Percentiles rank a stretch among this genome's conserved stretches.
These are phyloP conservation scores for Parauchenoglanis ngamensis DNA, from an alignment of 2,797 vertebrate species.

Conservation along the genomic window DNA sequence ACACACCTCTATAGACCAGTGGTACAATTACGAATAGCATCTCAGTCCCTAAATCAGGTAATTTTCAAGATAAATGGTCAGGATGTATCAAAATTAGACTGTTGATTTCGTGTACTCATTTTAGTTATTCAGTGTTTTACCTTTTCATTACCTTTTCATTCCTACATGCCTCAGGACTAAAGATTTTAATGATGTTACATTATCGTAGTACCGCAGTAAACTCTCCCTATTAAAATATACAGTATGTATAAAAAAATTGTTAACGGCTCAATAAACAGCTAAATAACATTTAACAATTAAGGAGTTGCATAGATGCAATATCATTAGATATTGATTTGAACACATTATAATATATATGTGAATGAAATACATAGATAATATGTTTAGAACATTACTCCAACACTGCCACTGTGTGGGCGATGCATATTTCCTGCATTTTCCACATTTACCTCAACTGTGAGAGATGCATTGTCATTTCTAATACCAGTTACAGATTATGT, in stretches of 20 bases:
- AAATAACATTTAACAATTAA: neutral
- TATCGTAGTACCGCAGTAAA: neutral
- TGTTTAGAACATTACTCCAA: conserved; percentile 15
- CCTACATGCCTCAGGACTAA: neutral
- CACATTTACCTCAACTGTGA: neutral
- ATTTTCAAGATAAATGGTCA: neutral
- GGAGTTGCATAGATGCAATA: neutral
- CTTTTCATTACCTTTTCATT: neutral
- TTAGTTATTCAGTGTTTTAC: neutral
- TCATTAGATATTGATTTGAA: neutral
- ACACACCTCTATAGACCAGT: neutral
- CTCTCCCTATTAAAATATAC: neutral
- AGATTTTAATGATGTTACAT: neutral
- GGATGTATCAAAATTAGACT: neutral
- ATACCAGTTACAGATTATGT: neutral
- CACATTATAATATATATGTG: neutral
- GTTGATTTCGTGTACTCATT: neutral
- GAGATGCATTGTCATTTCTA: neutral
- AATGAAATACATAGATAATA: neutral
- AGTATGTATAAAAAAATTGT: neutral
- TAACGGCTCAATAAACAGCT: neutral
- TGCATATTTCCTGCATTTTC: neutral
- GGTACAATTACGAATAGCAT: neutral
- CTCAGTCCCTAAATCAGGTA: neutral
- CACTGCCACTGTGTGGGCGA: conserved; percentile 46